Evolutionary conservation across 2,888 invertebrate species (phyloP).

Genomic region (Alloscopus bannaensis): DNA sequence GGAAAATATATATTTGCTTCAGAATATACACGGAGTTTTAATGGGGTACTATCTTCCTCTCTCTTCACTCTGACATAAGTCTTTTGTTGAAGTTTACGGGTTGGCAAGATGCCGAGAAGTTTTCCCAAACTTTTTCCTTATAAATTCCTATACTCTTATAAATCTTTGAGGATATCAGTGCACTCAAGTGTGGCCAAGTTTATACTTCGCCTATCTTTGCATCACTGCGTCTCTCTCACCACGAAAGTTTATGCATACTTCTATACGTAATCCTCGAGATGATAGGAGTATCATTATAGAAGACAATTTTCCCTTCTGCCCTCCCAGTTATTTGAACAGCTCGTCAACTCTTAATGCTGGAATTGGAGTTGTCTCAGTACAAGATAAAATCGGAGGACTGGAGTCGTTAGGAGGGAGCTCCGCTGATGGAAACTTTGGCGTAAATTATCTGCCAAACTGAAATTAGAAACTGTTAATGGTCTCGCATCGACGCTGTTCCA

Average conservation of each 20-base stretch:
- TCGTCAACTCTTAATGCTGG: slow-evolving; percentile 61
- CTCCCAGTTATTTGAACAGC: slow-evolving; percentile 62
- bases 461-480: slow-evolving; percentile 74
- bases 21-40: no score
- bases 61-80: slow-evolving; percentile 42
- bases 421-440: slow-evolving; percentile 73
- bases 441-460: slow-evolving; percentile 74
- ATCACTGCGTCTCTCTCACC: background rate
- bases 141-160: slow-evolving; percentile 5
- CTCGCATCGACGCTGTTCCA: slow-evolving; percentile 73
- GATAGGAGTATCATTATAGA: slow-evolving; percentile 48
- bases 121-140: slow-evolving; percentile 41
- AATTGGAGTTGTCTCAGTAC: slow-evolving; percentile 58
- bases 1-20: no score
- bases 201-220: background rate
- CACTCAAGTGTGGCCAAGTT: slow-evolving; percentile 47
- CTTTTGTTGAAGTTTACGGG: slow-evolving; percentile 59
- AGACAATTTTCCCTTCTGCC: slow-evolving; percentile 44
- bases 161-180: slow-evolving; percentile 34
- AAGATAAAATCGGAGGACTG: slow-evolving; percentile 70
- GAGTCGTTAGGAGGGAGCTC: slow-evolving; percentile 70
- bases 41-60: slow-evolving; percentile 49
- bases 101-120: slow-evolving; percentile 69
- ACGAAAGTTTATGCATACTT: slow-evolving; percentile 27
- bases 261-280: slow-evolving; percentile 45